Conservation (phyloP, 1,140 invertebrate species). For the Drosophila jambulina region DNA sequence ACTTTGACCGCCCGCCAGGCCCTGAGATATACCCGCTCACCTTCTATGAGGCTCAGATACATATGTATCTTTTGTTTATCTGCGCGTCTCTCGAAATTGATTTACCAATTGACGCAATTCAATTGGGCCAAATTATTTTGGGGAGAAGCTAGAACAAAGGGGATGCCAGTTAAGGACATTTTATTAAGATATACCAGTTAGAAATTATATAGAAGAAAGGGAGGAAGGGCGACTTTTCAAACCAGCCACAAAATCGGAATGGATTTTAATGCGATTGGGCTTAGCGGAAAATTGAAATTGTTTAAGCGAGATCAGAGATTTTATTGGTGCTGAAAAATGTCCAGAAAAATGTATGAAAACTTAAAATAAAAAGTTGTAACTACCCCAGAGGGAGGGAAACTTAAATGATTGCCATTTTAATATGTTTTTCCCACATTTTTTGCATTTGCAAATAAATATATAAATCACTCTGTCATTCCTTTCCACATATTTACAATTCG, state of each 20-base stretch:
- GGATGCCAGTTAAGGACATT: neutral
- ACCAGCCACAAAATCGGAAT: neutral
- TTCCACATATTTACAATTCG: slow-evolving; percentile 2
- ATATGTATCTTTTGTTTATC: slow-evolving; percentile 28
- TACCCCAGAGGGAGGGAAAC: neutral
- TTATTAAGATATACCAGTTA: neutral
- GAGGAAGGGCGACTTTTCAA: no score
- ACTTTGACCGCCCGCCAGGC: slow-evolving; percentile 35
- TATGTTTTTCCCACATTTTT: neutral
- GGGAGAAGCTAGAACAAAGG: neutral
- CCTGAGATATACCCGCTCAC: neutral
- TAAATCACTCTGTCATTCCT: slow-evolving; percentile 3
- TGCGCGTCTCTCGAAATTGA: slow-evolving; percentile 29
- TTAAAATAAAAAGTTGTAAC: neutral
- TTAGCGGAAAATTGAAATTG: slow-evolving; percentile 10
- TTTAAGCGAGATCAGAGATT: slow-evolving; percentile 3
- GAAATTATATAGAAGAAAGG: neutral
- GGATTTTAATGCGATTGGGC: slow-evolving; percentile 4
- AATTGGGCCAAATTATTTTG: slow-evolving; percentile 29
- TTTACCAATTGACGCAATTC: slow-evolving; percentile 57
- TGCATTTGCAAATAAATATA: neutral
- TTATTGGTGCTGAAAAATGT: neutral
- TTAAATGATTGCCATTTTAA: neutral
- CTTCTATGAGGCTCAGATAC: neutral
- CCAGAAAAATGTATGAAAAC: neutral